phyloP scores from a whole-genome alignment of 1,140 invertebrate species.

The Cydia fagiglandana region DNA sequence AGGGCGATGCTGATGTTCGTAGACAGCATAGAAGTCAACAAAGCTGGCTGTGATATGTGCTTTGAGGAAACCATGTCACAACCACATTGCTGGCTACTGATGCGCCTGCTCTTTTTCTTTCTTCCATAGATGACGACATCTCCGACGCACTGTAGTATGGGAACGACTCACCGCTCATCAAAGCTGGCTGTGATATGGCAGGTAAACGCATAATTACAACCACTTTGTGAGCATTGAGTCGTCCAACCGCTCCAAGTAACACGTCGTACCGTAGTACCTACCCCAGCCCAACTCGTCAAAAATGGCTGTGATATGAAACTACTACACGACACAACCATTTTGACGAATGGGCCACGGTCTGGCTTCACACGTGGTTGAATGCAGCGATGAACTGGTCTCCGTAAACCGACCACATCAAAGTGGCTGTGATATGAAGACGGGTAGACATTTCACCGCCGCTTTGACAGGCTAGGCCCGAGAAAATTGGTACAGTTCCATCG shows the following conservation, averaged over 20 bases:
- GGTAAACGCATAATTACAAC: slow-evolving; percentile 55
- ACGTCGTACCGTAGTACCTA: slow-evolving; percentile 33
- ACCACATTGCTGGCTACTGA: slow-evolving; percentile 58
- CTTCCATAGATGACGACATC: background rate
- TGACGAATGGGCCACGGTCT: slow-evolving; percentile 70
- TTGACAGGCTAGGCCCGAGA: slow-evolving; percentile 74
- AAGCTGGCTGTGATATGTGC: slow-evolving; percentile 78
- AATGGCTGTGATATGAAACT: slow-evolving; percentile 74
- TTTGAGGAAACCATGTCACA: slow-evolving; percentile 54
- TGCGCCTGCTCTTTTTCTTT: slow-evolving; percentile 3
- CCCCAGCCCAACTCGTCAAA: slow-evolving; percentile 75
- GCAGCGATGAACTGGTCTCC: slow-evolving; percentile 49
- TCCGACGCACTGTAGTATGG: background rate
- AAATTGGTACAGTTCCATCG: slow-evolving; percentile 36
- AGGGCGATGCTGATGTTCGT: background rate
- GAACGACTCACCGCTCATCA: slow-evolving; percentile 68
- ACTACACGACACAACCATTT: slow-evolving; percentile 70
- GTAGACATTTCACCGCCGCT: slow-evolving; percentile 73
- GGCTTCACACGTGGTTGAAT: background rate
- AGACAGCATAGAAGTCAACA: slow-evolving; percentile 65
- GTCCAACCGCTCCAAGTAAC: background rate
- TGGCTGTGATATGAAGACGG: slow-evolving; percentile 76
- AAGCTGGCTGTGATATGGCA: slow-evolving; percentile 78
- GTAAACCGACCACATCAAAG: slow-evolving; percentile 78
- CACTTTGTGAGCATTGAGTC: slow-evolving; percentile 69